A percentile compares a stretch with the other conserved stretches of the same genome.
phyloP scores from a whole-genome alignment of 2,113 vertebrate species.

The Dunckerocampus dactyliophorus region DNA sequence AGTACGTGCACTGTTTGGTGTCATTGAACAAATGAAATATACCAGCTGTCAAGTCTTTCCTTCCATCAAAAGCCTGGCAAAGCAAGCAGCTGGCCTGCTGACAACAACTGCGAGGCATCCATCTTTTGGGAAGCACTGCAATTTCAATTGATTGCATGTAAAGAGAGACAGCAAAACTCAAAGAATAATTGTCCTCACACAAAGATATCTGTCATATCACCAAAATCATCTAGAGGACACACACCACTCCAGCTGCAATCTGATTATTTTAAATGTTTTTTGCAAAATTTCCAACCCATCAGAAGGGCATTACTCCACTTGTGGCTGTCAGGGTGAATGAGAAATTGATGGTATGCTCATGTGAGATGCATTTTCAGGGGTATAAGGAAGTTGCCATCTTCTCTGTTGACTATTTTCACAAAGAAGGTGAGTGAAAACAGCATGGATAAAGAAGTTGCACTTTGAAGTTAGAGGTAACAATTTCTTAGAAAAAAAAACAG shows the following conservation, averaged over 20 bases:
- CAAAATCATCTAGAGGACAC: slow-evolving; percentile 75
- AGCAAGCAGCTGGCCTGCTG: slow-evolving; percentile 53
- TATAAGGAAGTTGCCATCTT: slow-evolving; percentile 20
- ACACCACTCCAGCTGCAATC: slow-evolving; percentile 57
- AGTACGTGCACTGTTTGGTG: slow-evolving; percentile 32
- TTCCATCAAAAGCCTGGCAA: slow-evolving; percentile 59
- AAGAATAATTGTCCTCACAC: slow-evolving; percentile 65
- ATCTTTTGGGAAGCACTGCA: slow-evolving; percentile 62
- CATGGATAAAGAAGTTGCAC: slow-evolving; percentile 11
- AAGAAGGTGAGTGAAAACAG: slow-evolving; percentile 10
- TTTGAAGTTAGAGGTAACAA: slow-evolving; percentile 6
- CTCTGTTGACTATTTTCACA: slow-evolving; percentile 13
- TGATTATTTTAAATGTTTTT: slow-evolving; percentile 66
- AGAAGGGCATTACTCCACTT: slow-evolving; percentile 66
- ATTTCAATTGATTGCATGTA: slow-evolving; percentile 64
- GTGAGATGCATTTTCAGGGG: slow-evolving; percentile 28
- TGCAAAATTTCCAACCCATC: slow-evolving; percentile 67
- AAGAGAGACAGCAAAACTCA: slow-evolving; percentile 63
- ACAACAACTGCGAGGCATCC: slow-evolving; percentile 67
- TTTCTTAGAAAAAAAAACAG: slow-evolving; percentile 9
- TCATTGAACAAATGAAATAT: slow-evolving; percentile 63
- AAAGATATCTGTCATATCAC: slow-evolving; percentile 59
- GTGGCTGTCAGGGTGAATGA: slow-evolving; percentile 65
- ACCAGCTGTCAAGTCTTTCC: slow-evolving; percentile 47
- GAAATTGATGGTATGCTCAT: slow-evolving; percentile 53